Base-by-base conservation (phyloP, 2,888 invertebrate species). In the Allophyes oxyacanthae region DNA sequence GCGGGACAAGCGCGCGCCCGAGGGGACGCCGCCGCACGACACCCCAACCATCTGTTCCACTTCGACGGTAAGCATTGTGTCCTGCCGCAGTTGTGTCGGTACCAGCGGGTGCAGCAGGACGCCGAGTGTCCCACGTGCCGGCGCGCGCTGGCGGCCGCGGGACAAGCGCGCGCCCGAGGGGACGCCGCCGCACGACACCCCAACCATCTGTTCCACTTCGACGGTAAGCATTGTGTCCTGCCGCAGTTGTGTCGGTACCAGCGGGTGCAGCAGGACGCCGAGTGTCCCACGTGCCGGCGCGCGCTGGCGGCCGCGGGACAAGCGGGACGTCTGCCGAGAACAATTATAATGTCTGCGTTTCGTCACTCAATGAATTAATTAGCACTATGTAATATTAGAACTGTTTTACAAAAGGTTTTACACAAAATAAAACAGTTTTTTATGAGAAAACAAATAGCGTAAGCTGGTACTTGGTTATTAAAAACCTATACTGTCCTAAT, bases 21-120 rank as follows among this genome's bases (percentile, higher is more conserved):
- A 2, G 20, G 20, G 20, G 20, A 20, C 4, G 20, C 20, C 86
- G 96, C 97, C 0, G 96, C 96, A 0, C 96, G 44, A 0, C 37
- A 38, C n/a, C 97, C 71, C 87, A 95, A 96, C 86, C 96, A 96
- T 72, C 95, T 96, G 85, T 96, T 96, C 85, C 96, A 96, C 83
- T 96, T 96, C 82, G 20, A 20, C 20, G 20, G 20, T 20, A 20
- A 20, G 20, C 0, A 15, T 10, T 54, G 48, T 54, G 40, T 46
- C 20, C 20, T 15, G 15, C 11, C 9, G 50, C 85, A 96, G 96
- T 83, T 96, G 52, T 98, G 98, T 90, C 94, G 98, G 78, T 96
- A 97, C 83, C 97, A 97, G 58, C 98, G 98, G 98, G 92, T 98
- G 83, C 98, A 98, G 87, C 98, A 98, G 89, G 98, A 98, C 89